Evolutionary conservation across 92 coral and sea anemone species (phyloP).

Genomic region (Epizoanthus fatuus): DNA sequence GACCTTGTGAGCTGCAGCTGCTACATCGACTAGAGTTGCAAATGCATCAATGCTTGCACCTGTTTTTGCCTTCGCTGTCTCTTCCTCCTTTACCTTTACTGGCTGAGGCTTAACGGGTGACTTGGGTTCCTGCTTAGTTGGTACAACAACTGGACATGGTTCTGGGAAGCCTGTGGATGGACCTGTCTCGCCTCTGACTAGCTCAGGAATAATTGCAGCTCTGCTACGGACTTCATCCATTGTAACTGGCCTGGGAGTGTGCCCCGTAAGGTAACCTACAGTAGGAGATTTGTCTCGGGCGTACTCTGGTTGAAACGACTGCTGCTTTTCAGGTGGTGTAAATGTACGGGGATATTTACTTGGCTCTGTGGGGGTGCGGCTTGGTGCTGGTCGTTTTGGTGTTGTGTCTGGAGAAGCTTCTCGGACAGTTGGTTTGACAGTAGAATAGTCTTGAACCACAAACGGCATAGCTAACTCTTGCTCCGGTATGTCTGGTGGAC

Average conservation of each 20-base stretch:
- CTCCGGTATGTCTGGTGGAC: slow-evolving; percentile 80
- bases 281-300: slow-evolving; percentile 67
- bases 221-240: slow-evolving; percentile 78
- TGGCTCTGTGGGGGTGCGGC: slow-evolving; percentile 65
- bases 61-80: slow-evolving; percentile 27
- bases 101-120: slow-evolving; percentile 6
- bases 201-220: slow-evolving; percentile 88
- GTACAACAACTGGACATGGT: slow-evolving; percentile 57
- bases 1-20: slow-evolving; percentile 81
- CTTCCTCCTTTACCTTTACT: slow-evolving; percentile 26
- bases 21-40: slow-evolving; percentile 83
- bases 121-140: slow-evolving; percentile 8
- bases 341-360: slow-evolving; percentile 37
- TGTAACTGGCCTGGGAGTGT: slow-evolving; percentile 70
- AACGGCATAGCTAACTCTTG: slow-evolving; percentile 88
- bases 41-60: slow-evolving; percentile 55
- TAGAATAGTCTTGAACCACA: slow-evolving; percentile 60
- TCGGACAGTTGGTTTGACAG: slow-evolving; percentile 40
- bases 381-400: slow-evolving; percentile 61
- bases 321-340: slow-evolving; percentile 48
- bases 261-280: slow-evolving; percentile 68
- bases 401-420: slow-evolving; percentile 71
- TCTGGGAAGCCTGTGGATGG: slow-evolving; percentile 57
- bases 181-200: slow-evolving; percentile 42
- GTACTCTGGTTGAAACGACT: slow-evolving; percentile 52